Percentiles rank a stretch among this genome's conserved stretches.
Conservation (phyloP, 2,797 vertebrate genomes). For the Poecilia velifera region DNA sequence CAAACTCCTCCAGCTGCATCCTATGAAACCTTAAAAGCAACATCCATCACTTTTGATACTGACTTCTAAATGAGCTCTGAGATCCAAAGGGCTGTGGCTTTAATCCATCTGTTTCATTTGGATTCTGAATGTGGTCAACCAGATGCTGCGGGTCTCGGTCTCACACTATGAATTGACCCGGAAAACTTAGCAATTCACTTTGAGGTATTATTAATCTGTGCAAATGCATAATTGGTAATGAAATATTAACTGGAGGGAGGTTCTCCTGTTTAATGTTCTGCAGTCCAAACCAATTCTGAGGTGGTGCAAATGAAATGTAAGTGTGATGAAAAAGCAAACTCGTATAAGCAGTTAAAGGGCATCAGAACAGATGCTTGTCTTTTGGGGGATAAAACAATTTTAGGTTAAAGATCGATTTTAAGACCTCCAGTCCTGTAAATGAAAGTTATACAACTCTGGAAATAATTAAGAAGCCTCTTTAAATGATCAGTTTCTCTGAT, state of each 20-base stretch:
- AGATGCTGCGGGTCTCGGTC: conserved; percentile 43
- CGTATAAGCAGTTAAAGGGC: background rate
- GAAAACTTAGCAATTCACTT: conserved; percentile 23
- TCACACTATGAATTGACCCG: conserved; percentile 53
- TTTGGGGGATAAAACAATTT: background rate
- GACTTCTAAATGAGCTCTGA: conserved; percentile 43
- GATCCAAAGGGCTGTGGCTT: conserved; percentile 43
- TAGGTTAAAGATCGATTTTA: background rate
- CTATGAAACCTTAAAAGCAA: background rate
- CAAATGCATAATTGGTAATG: background rate
- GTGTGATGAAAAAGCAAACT: background rate
- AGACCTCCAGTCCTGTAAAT: background rate
- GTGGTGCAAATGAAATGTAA: background rate
- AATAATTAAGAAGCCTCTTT: too few relatives aligned
- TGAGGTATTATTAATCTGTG: conserved; percentile 26
- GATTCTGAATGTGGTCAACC: conserved; percentile 49
- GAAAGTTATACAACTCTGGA: too few relatives aligned
- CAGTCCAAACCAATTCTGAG: background rate
- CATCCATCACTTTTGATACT: conserved; percentile 9
- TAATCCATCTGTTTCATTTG: conserved; percentile 66
- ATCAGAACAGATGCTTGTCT: background rate
- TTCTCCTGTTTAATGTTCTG: background rate
- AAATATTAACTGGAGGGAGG: background rate
- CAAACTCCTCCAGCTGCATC: background rate
- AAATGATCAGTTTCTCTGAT: too few relatives aligned